These are phyloP conservation scores for Actias luna DNA, from an alignment of 2,888 invertebrate species.

Conservation along the genomic window DNA sequence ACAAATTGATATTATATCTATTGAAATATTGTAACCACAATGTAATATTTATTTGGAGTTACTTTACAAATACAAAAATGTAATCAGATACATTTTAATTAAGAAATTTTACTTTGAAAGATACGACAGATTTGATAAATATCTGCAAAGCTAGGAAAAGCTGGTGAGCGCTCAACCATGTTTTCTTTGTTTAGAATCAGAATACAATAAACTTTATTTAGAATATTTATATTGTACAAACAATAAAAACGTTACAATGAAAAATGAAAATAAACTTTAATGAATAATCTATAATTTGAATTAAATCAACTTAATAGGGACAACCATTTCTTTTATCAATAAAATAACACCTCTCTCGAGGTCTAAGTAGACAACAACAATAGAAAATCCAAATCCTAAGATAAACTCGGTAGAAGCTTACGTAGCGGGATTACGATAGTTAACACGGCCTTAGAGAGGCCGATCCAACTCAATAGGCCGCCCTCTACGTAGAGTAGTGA, in stretches of 20 bases:
- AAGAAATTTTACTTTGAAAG: not conserved
- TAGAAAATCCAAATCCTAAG: constrained; percentile 31
- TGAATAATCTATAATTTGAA: not conserved
- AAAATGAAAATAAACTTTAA: not conserved
- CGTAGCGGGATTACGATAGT: constrained; percentile 52
- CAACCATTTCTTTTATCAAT: constrained; percentile 16
- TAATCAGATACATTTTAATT: not conserved
- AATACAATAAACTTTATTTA: not conserved
- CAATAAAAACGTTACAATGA: not conserved
- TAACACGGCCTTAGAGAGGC: constrained; percentile 51
- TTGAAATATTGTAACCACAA: not conserved
- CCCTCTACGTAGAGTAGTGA: constrained; percentile 50
- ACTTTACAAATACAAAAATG: not conserved
- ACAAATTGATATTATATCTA: too few species aligned
- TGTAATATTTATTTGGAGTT: not conserved
- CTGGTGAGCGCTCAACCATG: not conserved
- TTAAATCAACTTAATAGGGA: constrained; percentile 19
- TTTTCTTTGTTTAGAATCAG: not conserved
- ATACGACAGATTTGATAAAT: not conserved
- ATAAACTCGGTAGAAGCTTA: constrained; percentile 37
- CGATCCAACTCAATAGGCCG: constrained; percentile 43
- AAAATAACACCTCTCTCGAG: constrained; percentile 19
- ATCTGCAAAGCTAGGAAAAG: not conserved
- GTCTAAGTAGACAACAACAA: constrained; percentile 20
- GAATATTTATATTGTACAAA: not conserved